Conservation (phyloP, 2,797 vertebrate species). For the Dendrocincla fuliginosa region DNA sequence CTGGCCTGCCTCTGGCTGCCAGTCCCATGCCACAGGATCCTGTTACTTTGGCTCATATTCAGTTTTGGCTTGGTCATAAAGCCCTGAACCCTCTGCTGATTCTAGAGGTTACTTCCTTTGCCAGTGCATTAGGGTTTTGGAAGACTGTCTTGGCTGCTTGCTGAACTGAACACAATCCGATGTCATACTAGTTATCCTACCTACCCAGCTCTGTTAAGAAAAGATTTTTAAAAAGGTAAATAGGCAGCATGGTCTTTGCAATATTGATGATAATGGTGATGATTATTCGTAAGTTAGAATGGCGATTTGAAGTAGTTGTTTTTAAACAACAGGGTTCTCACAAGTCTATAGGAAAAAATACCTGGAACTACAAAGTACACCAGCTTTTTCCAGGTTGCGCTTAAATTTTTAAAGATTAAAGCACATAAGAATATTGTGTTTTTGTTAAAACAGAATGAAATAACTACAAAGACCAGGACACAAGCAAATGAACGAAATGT, state of each 20-base stretch:
- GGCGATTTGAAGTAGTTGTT: neutral
- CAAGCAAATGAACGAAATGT: neutral
- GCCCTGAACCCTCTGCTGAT: neutral
- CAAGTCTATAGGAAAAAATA: neutral
- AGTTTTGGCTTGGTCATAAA: neutral
- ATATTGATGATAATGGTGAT: neutral
- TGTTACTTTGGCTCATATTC: neutral
- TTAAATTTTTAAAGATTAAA: neutral
- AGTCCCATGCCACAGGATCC: neutral
- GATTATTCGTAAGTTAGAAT: neutral
- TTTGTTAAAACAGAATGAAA: neutral
- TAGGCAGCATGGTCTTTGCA: neutral
- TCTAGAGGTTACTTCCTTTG: neutral
- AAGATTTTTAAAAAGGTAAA: neutral
- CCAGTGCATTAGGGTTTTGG: neutral
- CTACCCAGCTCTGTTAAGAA: neutral
- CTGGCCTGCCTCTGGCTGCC: neutral
- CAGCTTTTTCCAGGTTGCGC: neutral
- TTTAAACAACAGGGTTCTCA: neutral
- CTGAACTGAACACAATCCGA: neutral
- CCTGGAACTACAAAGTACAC: neutral
- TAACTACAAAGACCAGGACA: neutral
- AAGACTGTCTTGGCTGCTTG: neutral
- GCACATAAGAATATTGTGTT: neutral
- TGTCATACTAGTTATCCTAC: neutral